Evolutionary conservation across 64 coral and sea anemone species (phyloP), one percentile per base, ranked within the genome.

Genomic region (Hydrozoanthus tunicans): DNA sequence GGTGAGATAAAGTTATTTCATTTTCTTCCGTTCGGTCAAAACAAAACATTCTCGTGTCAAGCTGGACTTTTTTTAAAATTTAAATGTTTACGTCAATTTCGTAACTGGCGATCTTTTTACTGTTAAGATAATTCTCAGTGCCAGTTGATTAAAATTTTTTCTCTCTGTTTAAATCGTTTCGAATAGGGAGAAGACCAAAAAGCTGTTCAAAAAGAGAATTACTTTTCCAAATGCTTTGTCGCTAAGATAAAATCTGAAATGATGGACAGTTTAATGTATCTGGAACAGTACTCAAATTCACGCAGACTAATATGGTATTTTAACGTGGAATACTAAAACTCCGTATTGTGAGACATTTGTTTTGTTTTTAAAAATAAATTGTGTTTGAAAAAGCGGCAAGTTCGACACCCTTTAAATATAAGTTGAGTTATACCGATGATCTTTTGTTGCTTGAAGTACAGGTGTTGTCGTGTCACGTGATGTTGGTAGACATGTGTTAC

Each of bases 361-460:
- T 54, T 54, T 75, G 20, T 88, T 75, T 67, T 75, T 73, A 56
- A 73, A 73, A 74, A 72, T 88, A 59, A 88, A 73, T 75, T 4
- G 7, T 26, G 70, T 74, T 88, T 70, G 23, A 73, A 59, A 88
- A 59, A 59, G 68, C 56, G 55, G 5, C 24, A 88, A 75, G 11
- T 74, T 88, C 70, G 68, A 56, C 69, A 88, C 84, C 56, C 74
- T 86, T 88, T 70, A 56, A 43, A 70, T 70, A 8, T 65, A 85
- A 57, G 63, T 54, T 70, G 25, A 13, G 12, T 70, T 56, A 24
- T 88, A 68, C 70, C 74, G 69, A 60, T 88, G 84, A 88, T 88
- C 84, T 88, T 88, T 88, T 88, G 69, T 88, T 88, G 58, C 74
- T 24, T 59, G 60, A 74, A 74, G 84, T 88, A 88, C 84, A 88